Conservation (phyloP, 2,888 invertebrate genomes). For the Epistrophella euchroma region DNA sequence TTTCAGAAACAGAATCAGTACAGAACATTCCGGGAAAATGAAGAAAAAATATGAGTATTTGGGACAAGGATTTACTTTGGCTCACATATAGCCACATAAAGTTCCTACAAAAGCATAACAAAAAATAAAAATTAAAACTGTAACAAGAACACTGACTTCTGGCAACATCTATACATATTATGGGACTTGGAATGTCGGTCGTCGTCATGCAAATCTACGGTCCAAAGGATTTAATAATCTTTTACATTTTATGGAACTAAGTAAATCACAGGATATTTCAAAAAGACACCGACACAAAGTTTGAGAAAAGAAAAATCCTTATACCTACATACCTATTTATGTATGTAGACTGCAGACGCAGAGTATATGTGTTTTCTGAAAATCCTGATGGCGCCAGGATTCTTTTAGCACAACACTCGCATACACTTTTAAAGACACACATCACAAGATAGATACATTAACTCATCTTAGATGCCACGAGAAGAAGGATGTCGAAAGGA, state of each 20-base stretch:
- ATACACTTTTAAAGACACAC: neutral
- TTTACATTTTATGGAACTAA: constrained; percentile 36
- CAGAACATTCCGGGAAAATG: constrained; percentile 8
- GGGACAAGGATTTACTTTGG: constrained; percentile 45
- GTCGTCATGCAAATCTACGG: constrained; percentile 50
- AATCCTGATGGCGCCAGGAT: constrained; percentile 43
- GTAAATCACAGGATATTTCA: constrained; percentile 53
- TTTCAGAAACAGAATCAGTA: constrained; percentile 1
- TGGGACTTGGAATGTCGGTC: constrained; percentile 3
- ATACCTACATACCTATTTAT: too few species aligned
- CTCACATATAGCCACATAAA: constrained; percentile 11
- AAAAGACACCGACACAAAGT: constrained; percentile 31
- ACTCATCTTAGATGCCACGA: constrained; percentile 46
- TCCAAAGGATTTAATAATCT: constrained; percentile 61
- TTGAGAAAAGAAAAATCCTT: neutral
- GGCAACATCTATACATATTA: neutral
- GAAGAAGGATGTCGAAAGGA: constrained; percentile 54
- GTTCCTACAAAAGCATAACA: neutral
- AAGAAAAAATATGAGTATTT: constrained; percentile 30
- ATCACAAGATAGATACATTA: constrained; percentile 29
- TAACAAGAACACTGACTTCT: constrained; percentile 14
- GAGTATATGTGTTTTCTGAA: neutral
- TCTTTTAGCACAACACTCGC: neutral
- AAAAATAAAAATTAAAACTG: neutral
- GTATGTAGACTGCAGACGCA: neutral